Evolutionary conservation across 1,140 invertebrate species (phyloP).

Genomic region (Penaeus chinensis): DNA sequence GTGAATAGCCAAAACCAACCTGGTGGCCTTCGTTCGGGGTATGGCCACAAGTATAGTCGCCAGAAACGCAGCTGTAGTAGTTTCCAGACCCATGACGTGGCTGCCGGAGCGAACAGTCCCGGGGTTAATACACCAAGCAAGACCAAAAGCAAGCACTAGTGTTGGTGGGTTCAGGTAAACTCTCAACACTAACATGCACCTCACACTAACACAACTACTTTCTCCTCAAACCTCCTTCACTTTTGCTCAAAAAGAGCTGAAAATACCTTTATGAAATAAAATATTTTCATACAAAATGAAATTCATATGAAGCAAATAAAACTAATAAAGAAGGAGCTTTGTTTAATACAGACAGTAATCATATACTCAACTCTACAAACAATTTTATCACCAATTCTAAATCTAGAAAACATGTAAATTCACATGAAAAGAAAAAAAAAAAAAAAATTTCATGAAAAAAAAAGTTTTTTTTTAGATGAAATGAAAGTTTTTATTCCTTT

Average conservation of each 20-base stretch:
- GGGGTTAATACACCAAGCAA: conserved; percentile 52
- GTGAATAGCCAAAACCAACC: conserved; percentile 53
- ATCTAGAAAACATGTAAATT: too few relatives aligned
- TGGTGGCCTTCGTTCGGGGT: conserved; percentile 62
- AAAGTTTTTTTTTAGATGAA: too few relatives aligned
- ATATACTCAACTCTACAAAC: too few relatives aligned
- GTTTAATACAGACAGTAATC: too few relatives aligned
- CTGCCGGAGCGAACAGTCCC: conserved; percentile 55
- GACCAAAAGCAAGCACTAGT: background rate
- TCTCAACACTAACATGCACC: conserved; percentile 48
- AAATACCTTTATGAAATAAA: background rate
- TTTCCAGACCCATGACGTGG: conserved; percentile 62
- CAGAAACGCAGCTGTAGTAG: conserved; percentile 64
- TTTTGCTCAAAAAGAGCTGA: background rate
- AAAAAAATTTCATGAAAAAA: too few relatives aligned
- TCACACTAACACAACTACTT: conserved; percentile 44
- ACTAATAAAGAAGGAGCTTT: too few relatives aligned
- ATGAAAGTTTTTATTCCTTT: too few relatives aligned
- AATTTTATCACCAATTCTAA: too few relatives aligned
- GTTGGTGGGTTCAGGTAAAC: conserved; percentile 14
- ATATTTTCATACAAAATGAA: background rate
- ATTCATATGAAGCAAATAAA: background rate
- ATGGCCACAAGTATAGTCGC: conserved; percentile 64
- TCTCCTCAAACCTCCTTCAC: conserved; percentile 53
- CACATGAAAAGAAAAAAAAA: too few relatives aligned